Base-by-base conservation (phyloP, 2,113 vertebrate species). In the Microcebus ravelobensis region DNA sequence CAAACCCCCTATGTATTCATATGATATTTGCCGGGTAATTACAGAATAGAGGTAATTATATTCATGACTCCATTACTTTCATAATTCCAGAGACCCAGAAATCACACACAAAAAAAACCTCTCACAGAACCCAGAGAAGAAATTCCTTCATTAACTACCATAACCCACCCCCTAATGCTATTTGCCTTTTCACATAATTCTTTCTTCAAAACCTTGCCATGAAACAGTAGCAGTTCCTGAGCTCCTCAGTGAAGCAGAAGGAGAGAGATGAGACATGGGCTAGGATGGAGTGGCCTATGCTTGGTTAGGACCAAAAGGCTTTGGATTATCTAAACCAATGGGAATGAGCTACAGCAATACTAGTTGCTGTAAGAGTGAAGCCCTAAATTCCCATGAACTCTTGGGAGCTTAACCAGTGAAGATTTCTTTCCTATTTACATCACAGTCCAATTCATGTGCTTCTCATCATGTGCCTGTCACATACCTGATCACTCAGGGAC, bases 11-110 rank as follows among this genome's bases (percentile, higher is more conserved):
- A 97, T 97, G 97, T 96, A 98, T 98, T 97, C 97, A 97, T 96
- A 97, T 97, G 97, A 96, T 98, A 98, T 97, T 97, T 98, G 97
- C 92, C 20, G 96, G 96, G 97, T 98, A 97, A 98, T 98, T 98
- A 98, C 97, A 97, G 97, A 97, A 98, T 97, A 96, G 97, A 97
- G 95, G 97, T 97, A 98, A 98, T 98, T 98, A 98, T 97, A 97
- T 97, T 97, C 97, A 97, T 97, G 97, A 97, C 97, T 98, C 97
- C 97, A 97, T 97, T 97, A 97, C 96, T 97, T 96, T 90, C 96
- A 92, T 97, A 97, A 98, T 98, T 97, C 61, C 90, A 97, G 87
- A 94, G 96, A 93, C 87, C 92, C 90, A 95, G 94, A 97, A 98
- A 96, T 92, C 90, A 96, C 76, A 87, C 87, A 61, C 61, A 76